phyloP scores from a whole-genome alignment of 2,888 invertebrate genomes.

The Calameuta idolon region DNA sequence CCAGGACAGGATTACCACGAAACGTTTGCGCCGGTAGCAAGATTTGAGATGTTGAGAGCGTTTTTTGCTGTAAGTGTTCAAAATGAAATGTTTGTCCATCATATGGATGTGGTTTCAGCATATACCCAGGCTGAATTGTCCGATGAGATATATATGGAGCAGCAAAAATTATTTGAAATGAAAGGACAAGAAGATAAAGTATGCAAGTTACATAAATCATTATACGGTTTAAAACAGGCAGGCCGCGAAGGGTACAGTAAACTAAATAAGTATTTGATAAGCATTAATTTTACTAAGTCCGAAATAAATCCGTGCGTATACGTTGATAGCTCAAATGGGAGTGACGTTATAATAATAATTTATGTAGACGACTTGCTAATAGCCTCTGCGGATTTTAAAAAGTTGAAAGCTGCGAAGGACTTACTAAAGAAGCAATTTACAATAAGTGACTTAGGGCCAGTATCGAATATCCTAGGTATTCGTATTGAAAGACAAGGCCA shows the following conservation, averaged over 20 bases:
- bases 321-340: not conserved
- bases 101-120: conserved; percentile 36
- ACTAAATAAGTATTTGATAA: conserved; percentile 16
- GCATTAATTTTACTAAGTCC: conserved; percentile 4
- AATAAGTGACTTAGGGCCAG: conserved; percentile 32
- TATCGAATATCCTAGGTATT: conserved; percentile 26
- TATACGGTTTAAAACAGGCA: conserved; percentile 35
- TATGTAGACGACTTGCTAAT: conserved; percentile 32
- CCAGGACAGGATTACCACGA: conserved; percentile 35
- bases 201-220: conserved; percentile 30
- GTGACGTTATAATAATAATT: conserved; percentile 10
- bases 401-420: conserved; percentile 20
- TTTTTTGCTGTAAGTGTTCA: conserved; percentile 32
- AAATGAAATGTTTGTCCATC: conserved; percentile 38
- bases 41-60: conserved; percentile 36
- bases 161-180: conserved; percentile 30
- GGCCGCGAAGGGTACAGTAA: conserved; percentile 29
- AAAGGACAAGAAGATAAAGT: conserved; percentile 28
- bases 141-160: conserved; percentile 33
- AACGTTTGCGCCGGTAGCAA: conserved; percentile 37
- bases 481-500: conserved; percentile 24
- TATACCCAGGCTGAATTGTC: conserved; percentile 33
- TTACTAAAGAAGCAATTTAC: conserved; percentile 29
- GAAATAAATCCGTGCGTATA: too few relatives aligned
- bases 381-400: conserved; percentile 24